Evolutionary conservation across 2,888 invertebrate species (phyloP), one percentile per base, ranked within the genome.

Genomic region (Venustoraphidia nigricollis): DNA sequence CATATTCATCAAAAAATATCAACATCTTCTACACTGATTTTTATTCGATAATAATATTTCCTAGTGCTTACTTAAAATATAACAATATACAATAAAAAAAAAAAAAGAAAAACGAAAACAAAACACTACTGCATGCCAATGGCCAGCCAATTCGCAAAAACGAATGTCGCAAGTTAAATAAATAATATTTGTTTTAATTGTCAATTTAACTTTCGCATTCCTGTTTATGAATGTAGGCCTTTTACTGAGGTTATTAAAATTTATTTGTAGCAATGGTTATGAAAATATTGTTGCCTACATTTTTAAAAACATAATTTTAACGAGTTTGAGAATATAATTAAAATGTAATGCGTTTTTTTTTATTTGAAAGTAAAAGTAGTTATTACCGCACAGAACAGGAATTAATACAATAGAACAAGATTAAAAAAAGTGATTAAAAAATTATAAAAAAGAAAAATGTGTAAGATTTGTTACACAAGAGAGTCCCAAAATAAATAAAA

Each of bases 141-240:
- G 63, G 61, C 62, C 59, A 65, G 64, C 64, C 64, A 60, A 66
- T 66, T 65, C 64, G 55, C 57, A 62, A 64, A 57, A 58, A 63
- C 59, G 58, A 66, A 65, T 64, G 65, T 65, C 64, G 64, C 6
- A 27, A 60, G 57, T 56, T 54, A 57, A 58, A 49, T 46, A 49
- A 40, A 43, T 49, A 45, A 43, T 38, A 36, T 27, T 38, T 35
- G 36, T 47, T 48, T 46, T 42, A 53, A 39, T 43, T 36, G 37
- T 27, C 3, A 42, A 17, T 42, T 42, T 34, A 42, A 11, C 11
- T 36, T 37, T n/a, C 66, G 65, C 67, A 69, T 69, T 66, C 63
- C 64, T 61, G 65, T 62, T 64, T 66, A 57, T 67, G 68, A 72
- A 72, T 69, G 67, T 68, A 70, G 66, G 67, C 71, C 70, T 65